Base-by-base conservation (phyloP, 2,797 vertebrate species). In the Micromesistius poutassou region DNA sequence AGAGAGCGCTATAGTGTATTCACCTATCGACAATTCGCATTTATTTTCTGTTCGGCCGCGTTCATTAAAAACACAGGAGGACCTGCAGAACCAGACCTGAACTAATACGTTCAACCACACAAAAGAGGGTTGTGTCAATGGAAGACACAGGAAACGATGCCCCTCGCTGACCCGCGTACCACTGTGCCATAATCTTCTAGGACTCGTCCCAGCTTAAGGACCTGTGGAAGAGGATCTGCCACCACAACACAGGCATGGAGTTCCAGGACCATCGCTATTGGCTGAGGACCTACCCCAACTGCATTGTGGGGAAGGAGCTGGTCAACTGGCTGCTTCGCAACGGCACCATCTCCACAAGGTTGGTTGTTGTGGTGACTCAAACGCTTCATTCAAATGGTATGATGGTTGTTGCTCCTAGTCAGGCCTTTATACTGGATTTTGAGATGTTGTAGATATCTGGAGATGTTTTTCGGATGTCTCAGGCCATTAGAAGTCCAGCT, bases 201-300 rank as follows among this genome's bases (percentile, higher is more conserved):
- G 98, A 99, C 80, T 99, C 97, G 0, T 97, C 95, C 35, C 98
- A 99, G 83, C 91, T 99, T 70, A 99, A 97, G 88, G 98, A 99
- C 78, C 83, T 99, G 38, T 99, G 98, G 98, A 99, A 98, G 89
- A 99, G 98, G 88, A 98, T 99, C 81, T 99, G 97, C 89, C 95
- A 99, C 92, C 96, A 96, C 86, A 99, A 87, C 83, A 99, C 95
- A 0, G 98, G 98, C 42, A 99, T 99, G 97, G 98, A 99, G 90
- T 99, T 99, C 87, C 98, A 99, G 90, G 98, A 99, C 91, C 98
- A 99, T 88, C 94, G 98, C 30, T 99, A 99, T 82, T 99, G 98
- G 98, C 92, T 99, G 77, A 94, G 98, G 76, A 99, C 98, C 0
- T 96, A 99, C 90, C 97, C 98, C 38, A 99, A 98, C 92, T 99